phyloP scores from a whole-genome alignment of 2,888 invertebrate species.

The Chymomyza fuscimana region DNA sequence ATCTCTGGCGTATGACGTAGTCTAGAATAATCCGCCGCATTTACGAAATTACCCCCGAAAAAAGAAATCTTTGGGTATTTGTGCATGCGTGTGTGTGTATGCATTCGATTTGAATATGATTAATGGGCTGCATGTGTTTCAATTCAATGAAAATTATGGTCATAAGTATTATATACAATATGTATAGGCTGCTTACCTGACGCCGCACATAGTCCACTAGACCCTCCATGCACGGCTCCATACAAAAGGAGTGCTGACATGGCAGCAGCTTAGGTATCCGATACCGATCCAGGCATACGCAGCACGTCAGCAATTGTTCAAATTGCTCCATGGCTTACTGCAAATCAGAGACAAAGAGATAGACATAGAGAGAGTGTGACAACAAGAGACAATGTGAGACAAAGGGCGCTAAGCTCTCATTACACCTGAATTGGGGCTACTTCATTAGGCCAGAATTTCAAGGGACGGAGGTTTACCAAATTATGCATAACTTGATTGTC shows the following conservation, averaged over 20 bases:
- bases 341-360: slow-evolving; percentile 37
- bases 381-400: slow-evolving; percentile 38
- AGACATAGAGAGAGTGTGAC: slow-evolving; percentile 12
- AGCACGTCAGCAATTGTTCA: slow-evolving; percentile 98
- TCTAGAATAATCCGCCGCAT: slow-evolving; percentile 51
- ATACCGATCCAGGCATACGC: slow-evolving; percentile 98
- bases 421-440: slow-evolving; percentile 50
- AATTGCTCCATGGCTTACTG: slow-evolving; percentile 92
- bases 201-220: slow-evolving; percentile 96
- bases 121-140: slow-evolving; percentile 20
- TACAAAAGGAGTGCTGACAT: slow-evolving; percentile 99
- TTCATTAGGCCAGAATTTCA: slow-evolving; percentile 53
- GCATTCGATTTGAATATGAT: slow-evolving; percentile 50
- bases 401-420: slow-evolving; percentile 41
- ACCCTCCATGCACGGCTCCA: slow-evolving; percentile 99
- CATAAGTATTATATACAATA: slow-evolving; percentile 5
- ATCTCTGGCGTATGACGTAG: slow-evolving; percentile 64
- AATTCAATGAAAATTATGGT: slow-evolving; percentile 27
- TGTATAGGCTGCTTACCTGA: slow-evolving; percentile 83
- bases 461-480: neutral
- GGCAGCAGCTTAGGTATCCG: slow-evolving; percentile 98
- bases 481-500: slow-evolving; percentile 11
- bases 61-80: neutral
- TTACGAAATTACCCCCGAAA: slow-evolving; percentile 49
- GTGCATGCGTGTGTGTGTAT: slow-evolving; percentile 24